A percentile compares a stretch with the other conserved stretches of the same genome.
These are phyloP conservation scores for Taeniopygia guttata DNA, from an alignment of 2,797 vertebrate genomes.

Conservation along the genomic window DNA sequence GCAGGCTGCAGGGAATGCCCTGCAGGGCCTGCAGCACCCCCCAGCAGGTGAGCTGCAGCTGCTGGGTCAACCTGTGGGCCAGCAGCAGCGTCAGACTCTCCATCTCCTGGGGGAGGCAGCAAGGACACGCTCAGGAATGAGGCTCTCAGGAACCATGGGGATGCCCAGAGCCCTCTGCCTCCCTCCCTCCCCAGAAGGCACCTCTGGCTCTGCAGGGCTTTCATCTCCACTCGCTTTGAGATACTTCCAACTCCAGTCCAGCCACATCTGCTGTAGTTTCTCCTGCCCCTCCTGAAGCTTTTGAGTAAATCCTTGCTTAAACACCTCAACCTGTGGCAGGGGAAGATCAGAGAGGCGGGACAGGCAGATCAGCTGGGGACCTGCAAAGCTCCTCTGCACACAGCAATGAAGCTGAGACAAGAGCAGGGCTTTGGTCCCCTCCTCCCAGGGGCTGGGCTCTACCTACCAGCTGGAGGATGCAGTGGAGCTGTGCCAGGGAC, in stretches of 20 bases:
- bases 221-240: neutral
- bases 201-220: neutral
- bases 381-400: neutral
- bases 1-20: slow-evolving; percentile 33
- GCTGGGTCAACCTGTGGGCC: slow-evolving; percentile 57
- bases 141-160: neutral
- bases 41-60: neutral
- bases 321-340: slow-evolving; percentile 23
- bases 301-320: slow-evolving; percentile 7
- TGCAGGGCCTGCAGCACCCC: neutral
- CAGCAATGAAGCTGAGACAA: fast-evolving
- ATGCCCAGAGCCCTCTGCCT: neutral
- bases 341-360: neutral
- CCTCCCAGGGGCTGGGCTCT: neutral
- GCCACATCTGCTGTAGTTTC: slow-evolving; percentile 26
- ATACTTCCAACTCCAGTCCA: slow-evolving; percentile 21
- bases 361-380: neutral
- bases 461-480: slow-evolving; percentile 82
- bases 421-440: neutral
- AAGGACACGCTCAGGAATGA: neutral
- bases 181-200: neutral
- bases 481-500: slow-evolving; percentile 78
- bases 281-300: neutral
- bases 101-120: slow-evolving; percentile 68
- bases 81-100: slow-evolving; percentile 77